phyloP scores from a whole-genome alignment of 2,888 invertebrate species.

The Margaritifera margaritifera region DNA sequence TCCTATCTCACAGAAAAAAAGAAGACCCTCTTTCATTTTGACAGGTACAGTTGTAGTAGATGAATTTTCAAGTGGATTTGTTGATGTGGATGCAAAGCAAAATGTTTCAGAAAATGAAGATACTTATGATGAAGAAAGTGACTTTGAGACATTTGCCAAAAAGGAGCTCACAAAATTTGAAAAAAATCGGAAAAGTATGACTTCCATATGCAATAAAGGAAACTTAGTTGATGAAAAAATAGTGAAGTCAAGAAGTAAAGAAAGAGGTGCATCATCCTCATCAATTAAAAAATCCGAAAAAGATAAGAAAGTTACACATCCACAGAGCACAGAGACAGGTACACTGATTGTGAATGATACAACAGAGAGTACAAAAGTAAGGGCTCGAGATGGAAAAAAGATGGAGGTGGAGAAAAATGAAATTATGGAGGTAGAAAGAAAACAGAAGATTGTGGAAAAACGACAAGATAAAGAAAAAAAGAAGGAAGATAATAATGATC shows the following conservation, averaged over 20 bases:
- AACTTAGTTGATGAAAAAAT: not conserved
- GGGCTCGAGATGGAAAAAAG: too few relatives aligned
- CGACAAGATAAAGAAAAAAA: too few relatives aligned
- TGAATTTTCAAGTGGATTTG: slow-evolving; percentile 25
- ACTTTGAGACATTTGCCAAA: slow-evolving; percentile 17
- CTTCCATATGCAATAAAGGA: too few relatives aligned
- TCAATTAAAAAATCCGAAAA: slow-evolving; percentile 1
- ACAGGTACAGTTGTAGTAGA: not conserved
- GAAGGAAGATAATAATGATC: too few relatives aligned
- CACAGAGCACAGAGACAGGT: too few relatives aligned
- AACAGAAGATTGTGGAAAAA: too few relatives aligned
- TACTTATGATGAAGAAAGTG: slow-evolving; percentile 21
- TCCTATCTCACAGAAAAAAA: too few relatives aligned
- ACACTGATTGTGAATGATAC: too few relatives aligned
- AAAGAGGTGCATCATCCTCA: not conserved
- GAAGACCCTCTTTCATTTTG: not conserved
- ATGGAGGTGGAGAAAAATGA: too few relatives aligned
- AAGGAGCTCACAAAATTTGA: slow-evolving; percentile 9
- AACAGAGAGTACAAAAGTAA: too few relatives aligned
- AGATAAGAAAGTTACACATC: slow-evolving; percentile 10
- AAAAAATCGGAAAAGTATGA: not conserved
- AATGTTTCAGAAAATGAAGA: slow-evolving; percentile 7
- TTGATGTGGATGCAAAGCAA: not conserved
- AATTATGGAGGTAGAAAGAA: too few relatives aligned
- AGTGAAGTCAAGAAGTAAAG: not conserved